Conservation (phyloP, 2,797 vertebrate species). For the Zalophus californianus region DNA sequence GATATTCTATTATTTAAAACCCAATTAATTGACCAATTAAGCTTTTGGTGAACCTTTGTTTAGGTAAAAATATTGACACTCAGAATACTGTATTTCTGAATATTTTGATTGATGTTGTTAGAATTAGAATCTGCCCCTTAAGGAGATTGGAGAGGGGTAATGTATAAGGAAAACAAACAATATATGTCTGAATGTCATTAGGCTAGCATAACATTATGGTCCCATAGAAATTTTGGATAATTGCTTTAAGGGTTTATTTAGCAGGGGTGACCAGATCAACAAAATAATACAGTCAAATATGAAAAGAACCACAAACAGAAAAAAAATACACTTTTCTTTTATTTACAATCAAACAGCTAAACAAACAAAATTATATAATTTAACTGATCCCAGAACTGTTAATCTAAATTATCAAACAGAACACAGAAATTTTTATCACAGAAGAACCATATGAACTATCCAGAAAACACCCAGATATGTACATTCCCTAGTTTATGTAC, state of each 20-base stretch:
- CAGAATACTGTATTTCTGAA: neutral
- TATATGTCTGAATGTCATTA: neutral
- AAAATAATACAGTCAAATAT: neutral
- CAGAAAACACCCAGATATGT: neutral
- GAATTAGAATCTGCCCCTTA: neutral
- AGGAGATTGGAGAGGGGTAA: neutral
- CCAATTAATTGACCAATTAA: neutral
- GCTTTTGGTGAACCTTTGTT: neutral
- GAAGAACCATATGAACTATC: neutral
- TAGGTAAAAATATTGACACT: neutral
- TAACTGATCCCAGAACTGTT: neutral
- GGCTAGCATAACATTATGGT: neutral
- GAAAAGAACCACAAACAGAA: neutral
- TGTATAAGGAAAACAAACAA: neutral
- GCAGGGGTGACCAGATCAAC: neutral
- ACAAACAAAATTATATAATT: neutral
- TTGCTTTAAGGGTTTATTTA: neutral
- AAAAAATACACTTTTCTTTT: constrained; percentile 21
- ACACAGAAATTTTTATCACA: neutral
- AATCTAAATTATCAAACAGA: neutral
- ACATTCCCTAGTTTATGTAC: neutral
- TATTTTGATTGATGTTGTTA: neutral
- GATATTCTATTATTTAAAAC: neutral
- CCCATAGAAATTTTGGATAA: neutral
- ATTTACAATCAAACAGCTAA: neutral